Base-by-base conservation (phyloP, 1,140 invertebrate genomes). In the Saxidomus purpurata region DNA sequence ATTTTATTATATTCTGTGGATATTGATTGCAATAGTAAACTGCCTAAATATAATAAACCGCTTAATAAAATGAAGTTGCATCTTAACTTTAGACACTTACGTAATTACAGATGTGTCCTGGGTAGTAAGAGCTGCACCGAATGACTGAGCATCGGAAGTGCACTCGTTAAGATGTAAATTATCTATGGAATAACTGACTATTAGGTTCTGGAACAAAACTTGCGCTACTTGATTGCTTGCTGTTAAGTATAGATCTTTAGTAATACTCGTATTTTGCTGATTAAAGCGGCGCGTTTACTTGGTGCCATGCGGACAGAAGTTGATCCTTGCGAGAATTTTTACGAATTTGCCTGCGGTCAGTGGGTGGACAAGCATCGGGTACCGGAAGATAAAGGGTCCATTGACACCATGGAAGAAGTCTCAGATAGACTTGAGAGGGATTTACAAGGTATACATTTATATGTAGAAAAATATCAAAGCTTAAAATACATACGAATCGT, bases 241-340 rank as follows among this genome's bases (percentile, higher is more conserved):
- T n/a, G n/a, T n/a, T n/a, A n/a, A n/a, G n/a, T n/a, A n/a, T n/a
- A n/a, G n/a, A n/a, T n/a, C n/a, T n/a, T n/a, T n/a, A n/a, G n/a
- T n/a, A n/a, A n/a, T n/a, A n/a, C n/a, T n/a, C n/a, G n/a, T n/a
- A n/a, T n/a, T n/a, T n/a, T n/a, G n/a, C n/a, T n/a, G 28, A 22
- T 87, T 74, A 3, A 82, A 93, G 91, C 92, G 22, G 69, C 90
- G n/a, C 71, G 89, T n/a, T 55, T 92, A 1, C 79, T 81, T 31
- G 93, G 93, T 9, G 94, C 94, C 43, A 94, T 97, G 83, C 96
- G 97, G 77, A 74, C 89, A 13, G 94, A 95, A 0, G 96, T 97
- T 2, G 96, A 99, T 95, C 98, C 98, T 0, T 99, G 99, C 95
- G 97, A 98, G 19, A 98, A 99, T 95, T 99, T 99, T 96, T 99